Evolutionary conservation across 2,888 invertebrate genomes (phyloP), one percentile per base, ranked within the genome.

Genomic region (Pandemis corylana): DNA sequence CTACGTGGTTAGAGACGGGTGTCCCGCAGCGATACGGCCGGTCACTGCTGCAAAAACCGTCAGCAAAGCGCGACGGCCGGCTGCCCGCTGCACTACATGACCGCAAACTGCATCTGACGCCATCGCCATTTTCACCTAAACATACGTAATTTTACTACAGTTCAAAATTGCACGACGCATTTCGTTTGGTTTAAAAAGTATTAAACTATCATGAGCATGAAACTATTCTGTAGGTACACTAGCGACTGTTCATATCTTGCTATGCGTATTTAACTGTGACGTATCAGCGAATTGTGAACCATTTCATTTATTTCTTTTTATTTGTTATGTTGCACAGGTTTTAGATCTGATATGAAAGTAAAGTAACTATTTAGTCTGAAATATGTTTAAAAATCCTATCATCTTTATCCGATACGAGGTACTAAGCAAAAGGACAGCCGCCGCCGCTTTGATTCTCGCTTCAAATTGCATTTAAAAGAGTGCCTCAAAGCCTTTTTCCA

Each of bases 391-490:
- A 59, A 28, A 20, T 68, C 72, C 69, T 77, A 77, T 76, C 77
- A 75, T 76, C 71, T 76, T 71, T 71, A 53, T 61, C 67, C 65
- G 61, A 69, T 15, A 36, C 53, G 66, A 41, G 44, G 36, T 12
- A 36, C 28, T 36, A 36, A 49, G 76, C 65, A 56, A 68, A 71
- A 69, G 73, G 61, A 64, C 63, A 61, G 20, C 56, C 20, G 56
- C 63, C 65, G 62, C 79, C 81, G 86, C 89, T 90, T 90, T 91
- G 90, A 90, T 85, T 88, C 87, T 83, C 88, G 83, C 82, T 86
- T 82, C 81, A 87, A 89, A 91, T 90, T 88, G 85, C 86, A 89
- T 89, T 92, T 88, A 86, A 88, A 88, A 87, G 86, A 84, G 82
- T 82, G 84, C 80, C 81, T 84, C 85, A 85, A 87, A 89, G 89